Percentiles rank a stretch among this genome's conserved stretches.
Evolutionary conservation across 1,140 invertebrate genomes (phyloP).

Genomic region (Lepidurus apus): DNA sequence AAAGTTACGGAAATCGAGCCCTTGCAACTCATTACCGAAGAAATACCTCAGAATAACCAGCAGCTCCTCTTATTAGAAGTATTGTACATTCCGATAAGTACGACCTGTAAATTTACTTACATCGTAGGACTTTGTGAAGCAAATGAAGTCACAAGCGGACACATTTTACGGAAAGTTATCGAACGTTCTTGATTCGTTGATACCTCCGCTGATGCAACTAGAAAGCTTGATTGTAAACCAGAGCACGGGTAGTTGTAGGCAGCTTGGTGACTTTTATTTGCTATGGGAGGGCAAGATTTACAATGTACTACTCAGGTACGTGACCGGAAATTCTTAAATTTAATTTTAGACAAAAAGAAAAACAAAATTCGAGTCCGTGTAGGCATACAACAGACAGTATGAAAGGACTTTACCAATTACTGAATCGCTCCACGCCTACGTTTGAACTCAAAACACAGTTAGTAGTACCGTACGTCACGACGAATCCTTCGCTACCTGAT

Average conservation of each 20-base stretch:
- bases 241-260: not conserved
- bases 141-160: not conserved
- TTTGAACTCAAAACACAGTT: not conserved
- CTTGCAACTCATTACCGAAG: not conserved
- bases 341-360: too few relatives aligned
- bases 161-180: not conserved
- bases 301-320: not conserved
- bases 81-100: not conserved
- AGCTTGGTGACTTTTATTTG: not conserved
- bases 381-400: not conserved
- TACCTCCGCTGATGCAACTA: not conserved
- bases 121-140: not conserved
- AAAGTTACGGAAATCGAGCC: not conserved
- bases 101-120: not conserved
- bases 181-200: not conserved
- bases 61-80: not conserved
- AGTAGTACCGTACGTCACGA: not conserved
- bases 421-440: not conserved
- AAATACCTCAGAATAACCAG: not conserved
- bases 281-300: not conserved
- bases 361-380: too few relatives aligned
- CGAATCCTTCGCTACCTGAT: not conserved
- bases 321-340: not conserved
- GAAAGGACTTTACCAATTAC: not conserved
- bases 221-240: conserved; percentile 1